Base-by-base conservation (phyloP, 2,888 invertebrate species). In the Latrodectus elegans region DNA sequence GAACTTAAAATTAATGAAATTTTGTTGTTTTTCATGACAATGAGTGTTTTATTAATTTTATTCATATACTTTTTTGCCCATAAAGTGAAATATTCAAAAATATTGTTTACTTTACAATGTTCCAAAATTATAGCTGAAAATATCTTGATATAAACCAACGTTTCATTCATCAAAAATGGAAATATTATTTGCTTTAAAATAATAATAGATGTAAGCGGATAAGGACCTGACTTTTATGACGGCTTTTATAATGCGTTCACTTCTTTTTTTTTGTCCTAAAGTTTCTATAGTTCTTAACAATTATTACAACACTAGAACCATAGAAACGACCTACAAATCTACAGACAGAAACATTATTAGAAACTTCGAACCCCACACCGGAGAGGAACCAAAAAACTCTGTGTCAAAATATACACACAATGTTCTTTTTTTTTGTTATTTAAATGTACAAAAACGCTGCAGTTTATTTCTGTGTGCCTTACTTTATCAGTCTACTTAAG, bases 301-400 rank as follows among this genome's bases (percentile, higher is more conserved):
- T 73, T 68, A 81, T 74, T 83, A 88, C 84, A 85, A 79, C 85
- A 85, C 77, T 87, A 82, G 78, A 83, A 83, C 82, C 78, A 82
- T 83, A 88, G 87, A 88, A 88, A 83, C 87, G 74, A 83, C 52
- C 86, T 87, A 87, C 87, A 79, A 73, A 70, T 73, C 87, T 83
- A 88, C 87, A 74, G 52, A 83, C 82, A 82, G 82, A 78, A 26
- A 74, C 52, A 65, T 73, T 49, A 65, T 67, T 67, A 22, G 26
- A 38, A 72, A 79, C 53, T 72, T 60, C 49, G 55, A 70, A 53
- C 77, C 87, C 77, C 87, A 65, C 76, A 71, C 76, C 86, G 70
- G 14, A 53, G 71, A 52, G 74, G 74, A 82, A 74, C 74, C 22
- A 38, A 38, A 60, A 60, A 38, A 22, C n/a, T 51, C 52, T 51